Base-by-base conservation (phyloP, 2,888 invertebrate genomes). In the Cancer borealis region DNA sequence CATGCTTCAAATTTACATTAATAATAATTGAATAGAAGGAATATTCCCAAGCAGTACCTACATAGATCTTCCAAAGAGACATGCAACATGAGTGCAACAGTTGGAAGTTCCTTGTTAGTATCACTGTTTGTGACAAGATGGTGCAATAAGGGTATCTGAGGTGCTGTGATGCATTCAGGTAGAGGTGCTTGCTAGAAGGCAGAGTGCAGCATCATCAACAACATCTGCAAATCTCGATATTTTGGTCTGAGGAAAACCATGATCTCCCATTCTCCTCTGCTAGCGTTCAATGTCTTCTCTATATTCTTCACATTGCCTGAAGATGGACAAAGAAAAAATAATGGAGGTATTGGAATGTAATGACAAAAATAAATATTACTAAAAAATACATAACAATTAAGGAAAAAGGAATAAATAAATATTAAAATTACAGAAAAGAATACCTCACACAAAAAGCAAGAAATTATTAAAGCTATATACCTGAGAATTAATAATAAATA, bases 281-380 rank as follows among this genome's bases (percentile, higher is more conserved):
- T 93, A 94, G 60, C 84, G 91, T 26, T 91, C 88, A 30, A 91
- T 49, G 90, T 90, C 66, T 17, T 79, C 88, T 94, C 92, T 92
- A 47, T 60, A 66, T 60, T 93, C 60, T 60, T 93, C 93, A 93
- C 92, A 93, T 54, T 93, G 49, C 91, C 93, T 93, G 87, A 79
- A 91, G 93, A 54, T 73, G 54, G 45, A 91, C 49, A 47, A 88
- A 54, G 88, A 12, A 91, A 39, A 39, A 87, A 39, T 84, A 54
- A 45, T 88, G 30, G 10, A 84, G 66, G 46, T 46, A 90, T 12
- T 12, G 30, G 45, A 93, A 89, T 45, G 49, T 26, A 79, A 14
- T 1, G 26, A 92, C 26, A 47, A 39, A 39, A 39, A 39, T 39
- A 39, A 39, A 39, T 39, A 39, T 39, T 39, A 39, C 39, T 39